Percentiles rank a stretch among this genome's conserved stretches.
Evolutionary conservation across 2,888 invertebrate species (phyloP).

Genomic region (Sphaerophoria taeniata): DNA sequence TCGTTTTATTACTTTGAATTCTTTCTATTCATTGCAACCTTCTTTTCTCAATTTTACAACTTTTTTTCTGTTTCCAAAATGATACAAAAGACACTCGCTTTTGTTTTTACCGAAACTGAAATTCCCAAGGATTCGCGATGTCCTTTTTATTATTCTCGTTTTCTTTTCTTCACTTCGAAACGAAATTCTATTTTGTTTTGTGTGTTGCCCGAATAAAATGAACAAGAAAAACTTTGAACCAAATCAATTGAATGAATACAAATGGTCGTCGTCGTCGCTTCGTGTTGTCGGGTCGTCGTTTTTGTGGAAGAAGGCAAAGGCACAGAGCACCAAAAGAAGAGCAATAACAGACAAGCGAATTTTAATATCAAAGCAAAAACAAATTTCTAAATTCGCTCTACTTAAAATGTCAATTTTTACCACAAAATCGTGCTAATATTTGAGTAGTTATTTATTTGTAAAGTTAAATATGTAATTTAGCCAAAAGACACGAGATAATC

Average conservation of each 20-base stretch:
- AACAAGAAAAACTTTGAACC: constrained; percentile 11
- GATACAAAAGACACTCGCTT: constrained; percentile 30
- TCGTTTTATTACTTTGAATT: constrained; percentile 47
- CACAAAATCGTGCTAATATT: constrained; percentile 42
- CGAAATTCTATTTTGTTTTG: constrained; percentile 40
- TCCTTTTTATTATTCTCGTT: constrained; percentile 59
- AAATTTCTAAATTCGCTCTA: not conserved
- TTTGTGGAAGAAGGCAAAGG: constrained; percentile 49
- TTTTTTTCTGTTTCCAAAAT: constrained; percentile 49
- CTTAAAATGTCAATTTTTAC: constrained; percentile 17
- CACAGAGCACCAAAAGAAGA: constrained; percentile 41
- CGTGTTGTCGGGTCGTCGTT: no score
- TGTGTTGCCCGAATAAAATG: constrained; percentile 57
- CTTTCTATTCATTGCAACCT: constrained; percentile 56
- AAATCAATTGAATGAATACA: constrained; percentile 54
- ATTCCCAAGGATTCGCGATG: constrained; percentile 60
- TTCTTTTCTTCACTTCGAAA: constrained; percentile 67
- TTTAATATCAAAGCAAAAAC: constrained; percentile 55
- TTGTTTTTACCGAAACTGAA: constrained; percentile 13
- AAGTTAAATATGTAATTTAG: constrained; percentile 57
- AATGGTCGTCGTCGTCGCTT: constrained; percentile 18
- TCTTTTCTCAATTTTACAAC: constrained; percentile 50
- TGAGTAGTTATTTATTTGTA: constrained; percentile 9
- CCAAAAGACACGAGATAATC: constrained; percentile 69
- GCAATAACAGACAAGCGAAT: constrained; percentile 62